Percentiles rank a stretch among this genome's conserved stretches.
phyloP scores from a whole-genome alignment of 2,888 invertebrate species.

The Zele albiditarsus region DNA sequence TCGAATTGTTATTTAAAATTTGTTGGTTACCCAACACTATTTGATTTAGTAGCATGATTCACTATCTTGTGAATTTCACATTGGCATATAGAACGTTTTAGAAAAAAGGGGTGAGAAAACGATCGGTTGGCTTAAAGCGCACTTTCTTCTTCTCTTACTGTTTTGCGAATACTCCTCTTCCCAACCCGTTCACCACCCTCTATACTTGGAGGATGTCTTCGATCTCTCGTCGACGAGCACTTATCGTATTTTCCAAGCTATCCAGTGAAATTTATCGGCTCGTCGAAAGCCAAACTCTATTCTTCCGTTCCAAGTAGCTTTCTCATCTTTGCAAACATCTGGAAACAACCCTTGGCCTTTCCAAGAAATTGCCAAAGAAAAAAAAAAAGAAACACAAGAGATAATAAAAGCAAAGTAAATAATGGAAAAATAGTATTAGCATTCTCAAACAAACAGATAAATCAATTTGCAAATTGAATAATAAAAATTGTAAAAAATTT shows the following conservation, averaged over 20 bases:
- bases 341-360: conserved; percentile 20
- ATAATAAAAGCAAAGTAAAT: conserved; percentile 20
- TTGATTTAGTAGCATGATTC: neutral
- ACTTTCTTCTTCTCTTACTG: neutral
- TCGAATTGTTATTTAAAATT: too few relatives aligned
- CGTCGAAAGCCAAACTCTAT: conserved; percentile 41
- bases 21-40: too few relatives aligned
- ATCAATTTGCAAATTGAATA: conserved; percentile 18
- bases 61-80: neutral
- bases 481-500: neutral
- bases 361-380: conserved; percentile 19
- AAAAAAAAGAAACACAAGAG: neutral
- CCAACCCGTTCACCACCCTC: conserved; percentile 21
- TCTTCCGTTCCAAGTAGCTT: conserved; percentile 22
- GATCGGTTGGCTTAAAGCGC: neutral
- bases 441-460: neutral
- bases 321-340: conserved; percentile 36
- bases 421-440: neutral
- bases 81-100: neutral
- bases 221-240: conserved; percentile 53
- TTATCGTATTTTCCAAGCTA: conserved; percentile 52
- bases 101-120: neutral
- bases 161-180: neutral
- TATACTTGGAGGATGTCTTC: conserved; percentile 37
- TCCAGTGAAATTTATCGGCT: conserved; percentile 50